Percentiles rank a stretch among this genome's conserved stretches.
Evolutionary conservation across 2,113 vertebrate genomes (phyloP).

Genomic region (Dolichallabes microphthalmus): DNA sequence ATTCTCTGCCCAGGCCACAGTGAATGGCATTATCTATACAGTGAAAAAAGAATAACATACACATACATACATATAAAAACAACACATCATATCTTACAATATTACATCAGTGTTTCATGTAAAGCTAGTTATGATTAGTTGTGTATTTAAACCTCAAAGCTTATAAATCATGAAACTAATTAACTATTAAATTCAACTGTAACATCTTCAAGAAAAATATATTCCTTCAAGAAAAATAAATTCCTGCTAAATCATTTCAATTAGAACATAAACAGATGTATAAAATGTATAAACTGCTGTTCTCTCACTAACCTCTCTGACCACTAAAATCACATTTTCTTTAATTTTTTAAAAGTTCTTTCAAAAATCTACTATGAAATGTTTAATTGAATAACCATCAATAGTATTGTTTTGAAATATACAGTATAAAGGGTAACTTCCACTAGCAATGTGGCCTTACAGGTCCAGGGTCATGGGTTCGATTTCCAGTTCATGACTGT

Average conservation of each 20-base stretch:
- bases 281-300: not conserved
- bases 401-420: not conserved
- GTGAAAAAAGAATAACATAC: not conserved
- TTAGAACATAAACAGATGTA: no score
- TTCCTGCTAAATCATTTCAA: no score
- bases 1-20: conserved; percentile 66
- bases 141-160: not conserved
- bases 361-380: not conserved
- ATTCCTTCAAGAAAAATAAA: not conserved
- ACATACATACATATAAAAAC: not conserved
- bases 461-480: no score
- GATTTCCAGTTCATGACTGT: no score
- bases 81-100: not conserved
- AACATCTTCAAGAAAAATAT: not conserved
- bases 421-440: not conserved
- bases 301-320: not conserved
- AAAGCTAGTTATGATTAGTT: not conserved
- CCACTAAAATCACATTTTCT: not conserved
- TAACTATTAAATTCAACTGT: no score
- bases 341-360: not conserved
- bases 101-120: not conserved
- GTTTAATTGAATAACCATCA: not conserved
- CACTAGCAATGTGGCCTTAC: not conserved
- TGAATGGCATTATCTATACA: conserved; percentile 72
- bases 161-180: not conserved